phyloP scores from a whole-genome alignment of 2,888 invertebrate genomes.

The Caradrina kadenii region DNA sequence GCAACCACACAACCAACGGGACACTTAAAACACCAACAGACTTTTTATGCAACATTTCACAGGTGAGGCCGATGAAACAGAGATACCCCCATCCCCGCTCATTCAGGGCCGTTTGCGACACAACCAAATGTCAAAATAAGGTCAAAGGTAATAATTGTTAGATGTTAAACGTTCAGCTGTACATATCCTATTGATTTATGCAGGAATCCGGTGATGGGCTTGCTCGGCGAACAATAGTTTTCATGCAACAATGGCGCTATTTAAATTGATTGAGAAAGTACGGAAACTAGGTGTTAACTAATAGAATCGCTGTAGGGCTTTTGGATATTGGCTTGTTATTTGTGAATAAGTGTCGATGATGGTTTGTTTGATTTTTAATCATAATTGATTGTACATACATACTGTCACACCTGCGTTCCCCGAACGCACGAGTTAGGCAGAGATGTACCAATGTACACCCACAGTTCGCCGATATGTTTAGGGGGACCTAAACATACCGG shows the following conservation, averaged over 20 bases:
- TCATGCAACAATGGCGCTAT: conserved; percentile 45
- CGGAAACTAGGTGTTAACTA: conserved; percentile 37
- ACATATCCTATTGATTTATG: conserved; percentile 79
- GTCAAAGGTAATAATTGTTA: conserved; percentile 88
- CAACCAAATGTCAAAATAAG: conserved; percentile 89
- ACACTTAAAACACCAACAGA: not conserved
- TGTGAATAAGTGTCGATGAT: not conserved
- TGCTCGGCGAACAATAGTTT: conserved; percentile 66
- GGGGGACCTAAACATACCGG: too few species aligned
- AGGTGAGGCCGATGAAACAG: conserved; percentile 63
- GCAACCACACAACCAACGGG: too few species aligned
- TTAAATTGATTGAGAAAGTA: conserved; percentile 53
- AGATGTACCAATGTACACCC: too few species aligned
- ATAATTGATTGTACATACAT: too few species aligned
- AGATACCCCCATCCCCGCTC: conserved; percentile 75
- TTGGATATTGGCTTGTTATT: not conserved
- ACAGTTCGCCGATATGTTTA: too few species aligned
- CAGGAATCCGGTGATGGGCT: conserved; percentile 80
- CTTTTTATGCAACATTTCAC: conserved; percentile 60
- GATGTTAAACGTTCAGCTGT: conserved; percentile 67
- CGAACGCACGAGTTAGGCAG: too few species aligned
- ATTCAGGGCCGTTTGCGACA: conserved; percentile 87
- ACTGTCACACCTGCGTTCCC: too few species aligned
- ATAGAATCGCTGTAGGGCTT: conserved; percentile 1
- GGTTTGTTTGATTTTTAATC: too few species aligned